Evolutionary conservation across 2,888 invertebrate species (phyloP), one percentile per base, ranked within the genome.

Genomic region (Drosophila austrosaltans): DNA sequence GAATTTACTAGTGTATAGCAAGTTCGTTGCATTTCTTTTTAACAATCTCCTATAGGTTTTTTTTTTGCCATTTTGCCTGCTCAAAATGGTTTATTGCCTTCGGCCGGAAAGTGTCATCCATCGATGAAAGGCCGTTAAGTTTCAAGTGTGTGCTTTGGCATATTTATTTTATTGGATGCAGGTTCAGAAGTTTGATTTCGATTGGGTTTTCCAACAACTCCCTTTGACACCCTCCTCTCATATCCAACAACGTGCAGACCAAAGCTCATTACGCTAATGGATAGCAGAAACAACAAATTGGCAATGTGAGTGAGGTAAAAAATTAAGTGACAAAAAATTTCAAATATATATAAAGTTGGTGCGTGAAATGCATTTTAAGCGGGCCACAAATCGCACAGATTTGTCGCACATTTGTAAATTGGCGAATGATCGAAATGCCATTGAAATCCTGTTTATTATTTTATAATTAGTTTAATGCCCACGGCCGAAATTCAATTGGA

Each of bases 191-290:
- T 64, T 53, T 20, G 28, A 56, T 62, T 61, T 48, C 42, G 20
- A 54, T 40, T 25, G 61, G 32, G 56, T 76, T 64, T 75, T 42
- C 56, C 63, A 7, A 32, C 22, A 1, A 20, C 28, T 32, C 16
- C 3, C 7, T n/a, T 36, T 10, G 5, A 4, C 28, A 7, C 2
- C 12, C 12, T 4, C 4, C 22, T n/a, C 0, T 10, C 53, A 12
- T 20, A 16, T 58, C 6, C 16, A 10, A 10, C 39, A 8, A 36
- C 8, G 10, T 16, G n/a, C 20, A 12, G 60, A 58, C 72, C 72
- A 83, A 85, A 87, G 87, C 89, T 85, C 87, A 85, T 85, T 85
- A 87, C 73, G 71, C 78, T 85, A 85, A 85, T 85, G 85, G 85
- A 84, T 62, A 30, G 10, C 64, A 56, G 60, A 66, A 44, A 67